phyloP scores from a whole-genome alignment of 2,888 invertebrate species.

The Oligia fasciuncula region DNA sequence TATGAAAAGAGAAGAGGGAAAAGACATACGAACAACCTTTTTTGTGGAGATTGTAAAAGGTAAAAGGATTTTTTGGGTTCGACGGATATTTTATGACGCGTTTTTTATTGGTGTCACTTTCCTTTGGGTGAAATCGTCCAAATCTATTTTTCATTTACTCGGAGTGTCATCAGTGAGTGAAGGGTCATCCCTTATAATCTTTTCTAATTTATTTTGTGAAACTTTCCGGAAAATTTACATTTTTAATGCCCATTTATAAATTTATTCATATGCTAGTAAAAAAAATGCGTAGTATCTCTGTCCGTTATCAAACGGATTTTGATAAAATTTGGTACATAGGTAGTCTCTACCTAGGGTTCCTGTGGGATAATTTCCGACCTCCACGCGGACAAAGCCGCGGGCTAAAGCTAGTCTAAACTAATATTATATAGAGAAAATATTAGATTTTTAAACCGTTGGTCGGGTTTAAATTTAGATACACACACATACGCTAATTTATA shows the following conservation, averaged over 20 bases:
- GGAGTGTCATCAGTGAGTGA: constrained; percentile 44
- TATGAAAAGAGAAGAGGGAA: constrained; percentile 54
- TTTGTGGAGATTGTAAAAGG: constrained; percentile 64
- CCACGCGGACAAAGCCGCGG: no score
- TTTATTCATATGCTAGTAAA: not conserved
- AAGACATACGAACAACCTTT: constrained; percentile 63
- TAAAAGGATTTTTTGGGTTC: constrained; percentile 64
- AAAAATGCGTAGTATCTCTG: not conserved
- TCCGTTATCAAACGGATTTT: not conserved
- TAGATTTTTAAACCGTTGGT: not conserved
- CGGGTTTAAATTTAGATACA: not conserved
- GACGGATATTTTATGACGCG: constrained; percentile 61
- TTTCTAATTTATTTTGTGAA: constrained; percentile 49
- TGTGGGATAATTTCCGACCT: not conserved
- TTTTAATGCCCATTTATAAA: constrained; percentile 12
- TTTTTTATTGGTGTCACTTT: constrained; percentile 64
- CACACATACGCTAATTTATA: no score
- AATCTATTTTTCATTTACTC: constrained; percentile 65
- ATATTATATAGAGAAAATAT: not conserved
- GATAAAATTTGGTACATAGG: not conserved
- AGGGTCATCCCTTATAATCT: constrained; percentile 48
- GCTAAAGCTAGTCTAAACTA: not conserved
- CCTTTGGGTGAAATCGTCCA: constrained; percentile 50
- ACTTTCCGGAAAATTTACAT: constrained; percentile 15
- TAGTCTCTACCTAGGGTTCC: not conserved